These are phyloP conservation scores for Puma concolor DNA, from an alignment of 2,113 vertebrate genomes.

Conservation along the genomic window DNA sequence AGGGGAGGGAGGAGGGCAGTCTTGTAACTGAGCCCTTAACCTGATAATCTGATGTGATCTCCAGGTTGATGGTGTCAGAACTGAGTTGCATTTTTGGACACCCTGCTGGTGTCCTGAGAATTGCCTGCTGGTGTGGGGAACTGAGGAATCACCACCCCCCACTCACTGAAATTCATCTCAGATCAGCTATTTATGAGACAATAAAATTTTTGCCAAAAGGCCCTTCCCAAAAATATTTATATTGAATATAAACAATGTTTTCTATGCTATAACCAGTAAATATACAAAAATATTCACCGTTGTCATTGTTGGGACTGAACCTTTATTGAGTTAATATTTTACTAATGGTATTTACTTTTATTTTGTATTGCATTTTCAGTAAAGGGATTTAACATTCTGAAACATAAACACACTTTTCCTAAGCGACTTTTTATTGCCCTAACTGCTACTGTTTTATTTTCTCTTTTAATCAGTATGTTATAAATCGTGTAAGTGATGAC, in stretches of 20 bases:
- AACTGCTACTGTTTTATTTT: constrained; percentile 20
- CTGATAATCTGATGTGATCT: not conserved
- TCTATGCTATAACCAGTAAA: not conserved
- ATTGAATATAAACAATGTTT: not conserved
- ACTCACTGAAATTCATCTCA: not conserved
- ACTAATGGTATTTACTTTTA: not conserved
- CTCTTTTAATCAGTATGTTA: constrained; percentile 2
- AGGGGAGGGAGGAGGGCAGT: not conserved
- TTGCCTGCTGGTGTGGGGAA: not conserved
- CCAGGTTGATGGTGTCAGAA: not conserved
- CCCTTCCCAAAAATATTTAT: not conserved
- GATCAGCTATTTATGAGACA: not conserved
- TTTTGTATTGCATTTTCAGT: constrained; percentile 44
- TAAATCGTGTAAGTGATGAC: not conserved
- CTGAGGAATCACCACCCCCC: not conserved
- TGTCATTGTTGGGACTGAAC: not conserved
- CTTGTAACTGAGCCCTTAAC: not conserved
- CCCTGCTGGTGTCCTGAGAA: not conserved
- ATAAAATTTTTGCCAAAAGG: not conserved
- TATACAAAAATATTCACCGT: not conserved
- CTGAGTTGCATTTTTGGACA: not conserved
- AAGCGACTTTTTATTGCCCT: not conserved
- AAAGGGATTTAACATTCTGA: constrained; percentile 18
- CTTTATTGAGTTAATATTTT: not conserved
- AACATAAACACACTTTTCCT: not conserved